phyloP scores from a whole-genome alignment of 2,113 vertebrate genomes.

The Cyanoliseus patagonus region DNA sequence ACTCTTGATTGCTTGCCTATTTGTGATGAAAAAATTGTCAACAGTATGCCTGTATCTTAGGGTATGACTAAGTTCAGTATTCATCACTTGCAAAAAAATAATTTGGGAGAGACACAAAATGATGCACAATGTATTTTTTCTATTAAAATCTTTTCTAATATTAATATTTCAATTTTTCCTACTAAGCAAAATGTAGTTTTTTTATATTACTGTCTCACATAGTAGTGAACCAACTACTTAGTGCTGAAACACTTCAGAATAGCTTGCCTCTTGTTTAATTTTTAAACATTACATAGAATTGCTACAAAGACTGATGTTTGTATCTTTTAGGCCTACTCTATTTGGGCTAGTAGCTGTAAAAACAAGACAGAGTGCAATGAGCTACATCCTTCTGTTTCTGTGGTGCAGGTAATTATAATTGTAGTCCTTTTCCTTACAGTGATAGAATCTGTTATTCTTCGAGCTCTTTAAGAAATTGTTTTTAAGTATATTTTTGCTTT shows the following conservation, averaged over 20 bases:
- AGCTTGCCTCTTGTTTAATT: background rate
- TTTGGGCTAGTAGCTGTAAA: constrained; percentile 97
- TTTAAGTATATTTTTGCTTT: background rate
- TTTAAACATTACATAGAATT: background rate
- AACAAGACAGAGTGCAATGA: constrained; percentile 96
- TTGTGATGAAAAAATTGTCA: background rate
- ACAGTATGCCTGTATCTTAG: background rate
- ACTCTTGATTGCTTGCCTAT: background rate
- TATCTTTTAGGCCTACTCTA: constrained; percentile 88
- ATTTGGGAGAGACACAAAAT: background rate
- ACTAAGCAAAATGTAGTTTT: background rate
- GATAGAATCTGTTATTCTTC: background rate
- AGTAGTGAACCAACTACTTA: background rate
- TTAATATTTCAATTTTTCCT: background rate
- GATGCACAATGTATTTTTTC: background rate
- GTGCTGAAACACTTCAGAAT: background rate
- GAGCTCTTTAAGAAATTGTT: background rate
- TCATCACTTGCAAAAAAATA: background rate
- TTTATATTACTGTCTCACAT: background rate
- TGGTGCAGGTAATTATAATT: constrained; percentile 88
- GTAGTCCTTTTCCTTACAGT: background rate
- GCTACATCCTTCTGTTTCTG: constrained; percentile 93
- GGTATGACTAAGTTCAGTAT: background rate
- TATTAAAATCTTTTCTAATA: background rate
- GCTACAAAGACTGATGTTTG: background rate